Conservation (phyloP, 1,140 invertebrate genomes). For the Drosophila pruinosa region DNA sequence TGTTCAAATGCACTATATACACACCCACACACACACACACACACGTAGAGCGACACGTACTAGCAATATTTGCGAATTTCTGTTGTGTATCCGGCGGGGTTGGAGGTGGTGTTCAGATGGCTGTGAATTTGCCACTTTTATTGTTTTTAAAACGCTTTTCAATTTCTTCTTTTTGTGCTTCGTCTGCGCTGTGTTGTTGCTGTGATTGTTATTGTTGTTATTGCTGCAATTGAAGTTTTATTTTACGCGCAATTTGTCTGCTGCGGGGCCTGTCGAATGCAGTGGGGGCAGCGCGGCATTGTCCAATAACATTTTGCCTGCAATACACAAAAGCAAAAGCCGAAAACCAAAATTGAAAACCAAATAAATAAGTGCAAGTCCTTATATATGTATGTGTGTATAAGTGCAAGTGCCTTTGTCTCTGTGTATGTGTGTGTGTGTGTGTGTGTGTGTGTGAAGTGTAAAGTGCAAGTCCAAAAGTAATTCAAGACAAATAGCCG, state of each 20-base stretch:
- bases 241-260: conserved; percentile 56
- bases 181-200: not conserved
- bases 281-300: not conserved
- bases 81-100: not conserved
- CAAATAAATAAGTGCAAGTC: conserved; percentile 50
- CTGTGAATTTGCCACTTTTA: conserved; percentile 53
- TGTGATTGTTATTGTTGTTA: conserved; percentile 23
- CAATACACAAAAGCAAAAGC: conserved; percentile 45
- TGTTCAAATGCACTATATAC: conserved; percentile 34
- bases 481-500: conserved; percentile 51
- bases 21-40: conserved; percentile 8
- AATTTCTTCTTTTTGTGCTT: conserved; percentile 29
- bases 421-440: not conserved
- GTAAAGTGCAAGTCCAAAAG: conserved; percentile 41
- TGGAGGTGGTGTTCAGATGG: too few species aligned
- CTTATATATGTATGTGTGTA: not conserved
- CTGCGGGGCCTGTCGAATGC: not conserved
- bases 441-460: conserved; percentile 2
- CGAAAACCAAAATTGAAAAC: conserved; percentile 48
- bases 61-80: conserved; percentile 45
- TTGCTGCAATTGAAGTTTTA: conserved; percentile 51
- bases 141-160: conserved; percentile 58
- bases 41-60: conserved; percentile 29
- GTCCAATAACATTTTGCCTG: conserved; percentile 38
- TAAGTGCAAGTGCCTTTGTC: not conserved